Evolutionary conservation across 2,113 vertebrate genomes (phyloP), one percentile per base, ranked within the genome.

Genomic region (Lagopus leucura): DNA sequence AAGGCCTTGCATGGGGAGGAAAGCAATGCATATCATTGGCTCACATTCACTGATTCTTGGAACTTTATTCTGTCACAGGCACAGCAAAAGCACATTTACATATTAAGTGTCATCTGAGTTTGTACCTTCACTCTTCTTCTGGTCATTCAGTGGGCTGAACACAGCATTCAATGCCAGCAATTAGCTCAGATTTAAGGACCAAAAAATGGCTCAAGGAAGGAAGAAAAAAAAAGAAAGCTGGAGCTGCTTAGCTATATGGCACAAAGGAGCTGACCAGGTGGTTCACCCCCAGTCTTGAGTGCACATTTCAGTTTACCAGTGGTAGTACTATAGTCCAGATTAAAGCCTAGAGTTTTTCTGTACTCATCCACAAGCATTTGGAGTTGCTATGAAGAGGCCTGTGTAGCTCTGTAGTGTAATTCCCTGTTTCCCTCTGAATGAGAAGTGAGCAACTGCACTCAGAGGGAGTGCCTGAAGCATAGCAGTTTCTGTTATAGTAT

Each of bases 221-320:
- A n/a, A 45, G 11, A 67, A 43, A 47, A 11, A 14, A 27, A 54
- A 52, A 4, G 2, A 32, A 12, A 10, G 3, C 25, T 87, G 65
- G 84, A 55, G 24, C 4, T 17, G 11, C 34, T 40, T 30, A 45
- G 0, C 7, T 8, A 3, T 55, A 25, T n/a, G 10, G 10, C 43
- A 36, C 2, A 15, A 12, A 18, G 13, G 16, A 45, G 13, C 1
- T 55, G 28, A 28, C 10, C 8, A 58, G 40, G 17, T 36, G 30
- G 17, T 32, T 11, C 30, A 16, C 27, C 15, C 11, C 5, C 2
- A 24, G 22, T 3, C 5, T 10, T 24, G 25, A 52, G 32, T 5
- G 13, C 13, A 8, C 5, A 4, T 57, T 85, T 61, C 22, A 27
- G 27, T 14, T 21, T 38, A 40, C 13, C 0, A 0, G 9, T 0